phyloP scores from a whole-genome alignment of 2,888 invertebrate species.

The Brenthis daphne region DNA sequence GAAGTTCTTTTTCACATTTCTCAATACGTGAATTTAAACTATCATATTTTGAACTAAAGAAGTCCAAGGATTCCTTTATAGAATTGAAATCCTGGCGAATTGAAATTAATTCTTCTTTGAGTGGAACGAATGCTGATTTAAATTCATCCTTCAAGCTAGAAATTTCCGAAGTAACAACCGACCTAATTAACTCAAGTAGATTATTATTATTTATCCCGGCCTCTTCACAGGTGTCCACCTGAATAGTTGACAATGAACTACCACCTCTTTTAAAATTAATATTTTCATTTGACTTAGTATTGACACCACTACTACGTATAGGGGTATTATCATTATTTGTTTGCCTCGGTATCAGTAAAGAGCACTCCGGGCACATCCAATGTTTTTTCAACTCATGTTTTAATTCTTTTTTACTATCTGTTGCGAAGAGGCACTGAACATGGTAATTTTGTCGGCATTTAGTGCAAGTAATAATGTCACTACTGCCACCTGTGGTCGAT shows the following conservation, averaged over 20 bases:
- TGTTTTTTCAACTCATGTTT: neutral
- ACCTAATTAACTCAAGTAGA: neutral
- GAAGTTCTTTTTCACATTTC: neutral
- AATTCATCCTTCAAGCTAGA: conserved; percentile 1
- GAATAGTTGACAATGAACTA: neutral
- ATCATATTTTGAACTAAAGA: too few relatives aligned
- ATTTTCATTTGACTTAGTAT: neutral
- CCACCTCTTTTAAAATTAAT: conserved; percentile 1
- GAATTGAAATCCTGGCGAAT: too few relatives aligned
- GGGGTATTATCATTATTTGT: conserved; percentile 9
- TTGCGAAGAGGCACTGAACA: conserved; percentile 9
- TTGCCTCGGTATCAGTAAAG: neutral
- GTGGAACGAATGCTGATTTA: neutral
- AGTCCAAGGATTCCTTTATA: too few relatives aligned
- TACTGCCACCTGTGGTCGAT: conserved; percentile 21
- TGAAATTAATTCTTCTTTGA: too few relatives aligned
- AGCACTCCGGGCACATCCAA: conserved; percentile 4
- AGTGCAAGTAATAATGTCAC: neutral
- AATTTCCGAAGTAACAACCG: neutral
- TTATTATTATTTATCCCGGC: too few relatives aligned
- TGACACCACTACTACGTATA: neutral
- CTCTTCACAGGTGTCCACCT: too few relatives aligned
- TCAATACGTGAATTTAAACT: neutral
- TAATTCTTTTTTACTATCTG: neutral
- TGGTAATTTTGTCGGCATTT: conserved; percentile 11